Percentiles rank a stretch among this genome's conserved stretches.
These are phyloP conservation scores for Tenthredo amoena DNA, from an alignment of 2,888 invertebrate species.

Conservation along the genomic window DNA sequence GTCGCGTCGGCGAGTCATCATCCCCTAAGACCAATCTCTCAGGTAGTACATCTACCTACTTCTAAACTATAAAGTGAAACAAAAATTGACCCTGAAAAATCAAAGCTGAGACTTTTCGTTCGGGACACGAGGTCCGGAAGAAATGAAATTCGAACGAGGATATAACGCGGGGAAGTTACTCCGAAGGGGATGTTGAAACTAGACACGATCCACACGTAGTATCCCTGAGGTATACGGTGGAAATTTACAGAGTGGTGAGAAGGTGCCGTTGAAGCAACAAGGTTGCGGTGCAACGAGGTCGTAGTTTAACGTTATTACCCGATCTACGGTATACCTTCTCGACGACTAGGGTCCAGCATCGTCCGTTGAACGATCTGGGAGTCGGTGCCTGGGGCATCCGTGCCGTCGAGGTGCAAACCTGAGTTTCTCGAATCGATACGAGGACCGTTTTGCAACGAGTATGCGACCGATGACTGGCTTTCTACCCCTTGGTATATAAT, in stretches of 20 bases:
- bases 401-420: background rate
- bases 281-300: conserved; percentile 48
- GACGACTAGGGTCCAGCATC: conserved; percentile 13
- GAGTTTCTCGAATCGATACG: background rate
- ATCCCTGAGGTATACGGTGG: background rate
- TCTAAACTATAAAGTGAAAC: background rate
- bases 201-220: background rate
- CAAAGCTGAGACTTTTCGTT: background rate
- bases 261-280: conserved; percentile 38
- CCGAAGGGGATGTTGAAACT: background rate
- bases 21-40: background rate
- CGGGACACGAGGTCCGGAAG: no score
- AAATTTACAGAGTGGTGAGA: background rate
- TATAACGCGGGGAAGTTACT: background rate
- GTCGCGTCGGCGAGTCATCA: background rate
- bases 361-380: conserved; percentile 37
- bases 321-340: conserved; percentile 1
- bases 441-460: conserved; percentile 1
- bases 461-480: background rate
- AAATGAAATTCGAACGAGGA: no score
- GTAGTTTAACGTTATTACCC: conserved; percentile 49
- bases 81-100: background rate
- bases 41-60: background rate
- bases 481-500: no score
- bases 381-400: conserved; percentile 24